phyloP scores from a whole-genome alignment of 2,797 vertebrate species.

The Brotogeris chrysoptera region DNA sequence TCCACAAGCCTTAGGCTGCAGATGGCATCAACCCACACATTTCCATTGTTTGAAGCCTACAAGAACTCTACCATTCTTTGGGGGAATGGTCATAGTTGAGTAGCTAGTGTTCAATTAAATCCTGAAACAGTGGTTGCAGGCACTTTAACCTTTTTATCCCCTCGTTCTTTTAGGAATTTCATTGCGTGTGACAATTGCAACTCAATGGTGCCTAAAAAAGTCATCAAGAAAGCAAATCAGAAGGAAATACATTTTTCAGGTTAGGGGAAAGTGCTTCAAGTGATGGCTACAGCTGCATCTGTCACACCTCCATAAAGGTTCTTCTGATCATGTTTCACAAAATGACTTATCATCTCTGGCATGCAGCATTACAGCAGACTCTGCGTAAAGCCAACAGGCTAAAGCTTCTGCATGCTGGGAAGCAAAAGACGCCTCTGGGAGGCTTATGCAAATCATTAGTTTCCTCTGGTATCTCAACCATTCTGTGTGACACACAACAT shows the following conservation, averaged over 20 bases:
- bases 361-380: not conserved
- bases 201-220: slow-evolving; percentile 24
- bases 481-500: not conserved
- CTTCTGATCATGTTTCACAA: slow-evolving; percentile 44
- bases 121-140: slow-evolving; percentile 64
- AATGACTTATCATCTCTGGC: slow-evolving; percentile 21
- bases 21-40: slow-evolving; percentile 97
- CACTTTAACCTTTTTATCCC: slow-evolving; percentile 70
- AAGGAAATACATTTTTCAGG: slow-evolving; percentile 15
- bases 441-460: not conserved
- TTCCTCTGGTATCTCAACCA: slow-evolving; percentile 37
- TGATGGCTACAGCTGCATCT: slow-evolving; percentile 35
- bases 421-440: slow-evolving; percentile 7
- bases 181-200: not conserved
- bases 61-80: slow-evolving; percentile 75
- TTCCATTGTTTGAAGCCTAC: slow-evolving; percentile 85
- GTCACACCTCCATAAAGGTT: not conserved
- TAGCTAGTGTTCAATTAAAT: slow-evolving; percentile 72
- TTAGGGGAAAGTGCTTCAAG: not conserved
- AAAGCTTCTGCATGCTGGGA: slow-evolving; percentile 24
- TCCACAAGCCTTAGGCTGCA: slow-evolving; percentile 80
- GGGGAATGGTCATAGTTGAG: slow-evolving; percentile 64
- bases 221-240: slow-evolving; percentile 16
- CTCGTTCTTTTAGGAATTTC: slow-evolving; percentile 43
- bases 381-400: not conserved